phyloP scores from a whole-genome alignment of 2,797 vertebrate genomes.

The Coregonus sp. region DNA sequence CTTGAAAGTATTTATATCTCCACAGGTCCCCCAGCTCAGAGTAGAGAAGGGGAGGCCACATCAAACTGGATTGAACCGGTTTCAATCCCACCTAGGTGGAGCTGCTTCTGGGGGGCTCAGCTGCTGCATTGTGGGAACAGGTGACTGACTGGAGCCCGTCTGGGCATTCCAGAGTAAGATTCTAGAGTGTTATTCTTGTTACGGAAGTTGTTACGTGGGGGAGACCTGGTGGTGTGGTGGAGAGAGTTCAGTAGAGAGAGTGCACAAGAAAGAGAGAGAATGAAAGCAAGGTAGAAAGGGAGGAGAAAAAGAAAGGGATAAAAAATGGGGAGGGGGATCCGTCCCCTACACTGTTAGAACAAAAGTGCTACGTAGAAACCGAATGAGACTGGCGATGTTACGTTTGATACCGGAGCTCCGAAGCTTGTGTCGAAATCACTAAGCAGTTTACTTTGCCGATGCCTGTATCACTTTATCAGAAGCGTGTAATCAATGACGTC shows the following conservation, averaged over 20 bases:
- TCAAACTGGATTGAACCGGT: neutral
- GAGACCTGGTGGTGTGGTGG: neutral
- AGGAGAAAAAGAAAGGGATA: neutral
- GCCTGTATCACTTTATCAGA: no score
- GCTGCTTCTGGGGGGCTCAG: neutral
- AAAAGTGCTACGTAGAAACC: no score
- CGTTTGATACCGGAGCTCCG: no score
- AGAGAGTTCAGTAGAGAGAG: neutral
- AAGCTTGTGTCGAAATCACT: no score
- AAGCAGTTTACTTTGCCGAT: no score
- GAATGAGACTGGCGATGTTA: no score
- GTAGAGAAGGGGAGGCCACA: neutral
- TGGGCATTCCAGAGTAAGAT: neutral
- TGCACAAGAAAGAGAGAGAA: neutral
- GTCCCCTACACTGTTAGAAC: neutral
- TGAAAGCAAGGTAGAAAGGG: neutral
- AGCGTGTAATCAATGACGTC: no score
- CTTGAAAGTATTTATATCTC: neutral
- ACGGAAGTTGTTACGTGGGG: neutral
- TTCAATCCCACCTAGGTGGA: neutral
- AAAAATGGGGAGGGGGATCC: neutral
- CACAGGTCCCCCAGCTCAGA: neutral
- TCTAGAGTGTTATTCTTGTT: neutral
- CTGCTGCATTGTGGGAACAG: slow-evolving; percentile 3
- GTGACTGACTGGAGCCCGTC: neutral